phyloP scores from a whole-genome alignment of 2,797 vertebrate genomes.

The Acanthurus leucopareius region DNA sequence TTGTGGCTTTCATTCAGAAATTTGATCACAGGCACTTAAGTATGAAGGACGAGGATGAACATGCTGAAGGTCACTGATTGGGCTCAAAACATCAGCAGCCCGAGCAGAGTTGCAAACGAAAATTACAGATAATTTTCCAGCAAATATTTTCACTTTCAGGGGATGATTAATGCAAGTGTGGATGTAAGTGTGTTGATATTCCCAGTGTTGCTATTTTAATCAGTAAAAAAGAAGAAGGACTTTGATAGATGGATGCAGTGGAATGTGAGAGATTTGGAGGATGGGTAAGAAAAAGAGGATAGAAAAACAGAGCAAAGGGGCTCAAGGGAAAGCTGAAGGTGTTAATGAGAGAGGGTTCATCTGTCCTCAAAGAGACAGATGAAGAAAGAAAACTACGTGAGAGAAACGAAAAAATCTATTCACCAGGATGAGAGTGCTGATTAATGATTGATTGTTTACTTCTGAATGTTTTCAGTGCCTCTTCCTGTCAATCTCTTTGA shows the following conservation, averaged over 20 bases:
- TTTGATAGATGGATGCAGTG: conserved; percentile 40
- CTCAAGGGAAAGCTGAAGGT: conserved; percentile 47
- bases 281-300: conserved; percentile 14
- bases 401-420: conserved; percentile 38
- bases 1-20: not conserved
- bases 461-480: conserved; percentile 21
- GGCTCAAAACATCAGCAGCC: not conserved
- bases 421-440: conserved; percentile 39
- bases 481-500: conserved; percentile 25
- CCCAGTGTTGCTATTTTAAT: not conserved
- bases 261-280: conserved; percentile 45
- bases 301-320: conserved; percentile 24
- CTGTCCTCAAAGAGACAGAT: conserved; percentile 38
- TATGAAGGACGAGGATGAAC: not conserved
- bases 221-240: not conserved
- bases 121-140: not conserved
- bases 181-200: conserved; percentile 14
- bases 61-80: not conserved
- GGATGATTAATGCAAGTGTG: conserved; percentile 1
- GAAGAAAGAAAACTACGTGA: conserved; percentile 16
- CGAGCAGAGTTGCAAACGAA: too few species aligned
- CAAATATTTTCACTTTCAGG: conserved; percentile 1
- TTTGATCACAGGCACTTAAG: not conserved
- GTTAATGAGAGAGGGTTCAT: conserved; percentile 48
- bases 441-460: conserved; percentile 57